Evolutionary conservation across 1,140 invertebrate species (phyloP), one percentile per base, ranked within the genome.

Genomic region (Hyles euphorbiae): DNA sequence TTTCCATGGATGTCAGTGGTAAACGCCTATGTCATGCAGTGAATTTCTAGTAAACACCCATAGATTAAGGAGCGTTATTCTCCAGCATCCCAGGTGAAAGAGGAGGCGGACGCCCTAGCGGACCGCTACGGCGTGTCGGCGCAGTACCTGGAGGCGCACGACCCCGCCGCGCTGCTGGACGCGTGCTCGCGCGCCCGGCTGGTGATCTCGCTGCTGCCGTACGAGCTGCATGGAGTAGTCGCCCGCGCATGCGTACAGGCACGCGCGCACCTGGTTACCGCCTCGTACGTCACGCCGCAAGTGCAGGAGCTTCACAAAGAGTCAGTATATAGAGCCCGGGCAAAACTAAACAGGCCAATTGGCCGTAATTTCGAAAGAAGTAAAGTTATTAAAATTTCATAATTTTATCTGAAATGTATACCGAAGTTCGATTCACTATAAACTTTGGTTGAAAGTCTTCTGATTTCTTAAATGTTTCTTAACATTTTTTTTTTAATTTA

Each of bases 231-330:
- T 82, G 94, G 95, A 3, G 83, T 93, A 12, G 92, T 96, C 1
- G 98, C 98, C 0, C 92, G 94, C 65, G 91, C 93, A 34, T 99
- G 98, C 74, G 97, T 99, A 44, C 91, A 92, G 3, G 90, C 95
- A 56, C 93, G 94, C 48, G 95, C 93, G 0, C 96, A 99, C 79
- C 94, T 99, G 93, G 97, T 99, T 2, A 99, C 99, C 0, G 98
- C 98, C 0, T 98, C 97, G 58, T 99, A 99, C 74, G 93, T 97
- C 32, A 95, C 94, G 4, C 94, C 96, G 0, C 92, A 96, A 68
- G 95, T 99, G 74, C 92, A 91, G 61, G 91, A 92, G 0, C 81
- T 99, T 3, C 94, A 99, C 69, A 82, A 96, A 9, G 91, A 91
- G 95, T 96, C 79, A 92, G 92, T 33, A 53, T 46, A 46, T 34